Conservation (phyloP, 2,888 invertebrate genomes). For the Leptinotarsa peninsularis region DNA sequence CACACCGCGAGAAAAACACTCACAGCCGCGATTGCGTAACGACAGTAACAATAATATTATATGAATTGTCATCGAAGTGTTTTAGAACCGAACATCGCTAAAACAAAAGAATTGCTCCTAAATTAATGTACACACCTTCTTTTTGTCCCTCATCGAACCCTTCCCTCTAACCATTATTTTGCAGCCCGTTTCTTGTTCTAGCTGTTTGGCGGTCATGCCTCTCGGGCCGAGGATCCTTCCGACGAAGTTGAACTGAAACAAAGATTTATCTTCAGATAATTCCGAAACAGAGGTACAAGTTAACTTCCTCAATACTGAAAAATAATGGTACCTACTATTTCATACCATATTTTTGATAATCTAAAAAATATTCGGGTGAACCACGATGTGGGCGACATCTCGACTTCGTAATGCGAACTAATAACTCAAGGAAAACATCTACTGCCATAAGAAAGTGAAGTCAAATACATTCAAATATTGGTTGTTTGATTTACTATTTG, state of each 20-base stretch:
- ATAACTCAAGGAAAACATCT: no score
- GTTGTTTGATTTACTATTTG: no score
- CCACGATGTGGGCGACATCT: no score
- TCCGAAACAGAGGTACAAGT: no score
- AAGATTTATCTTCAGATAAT: constrained; percentile 40
- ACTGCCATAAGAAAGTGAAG: no score
- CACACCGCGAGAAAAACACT: constrained; percentile 10
- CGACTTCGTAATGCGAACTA: no score
- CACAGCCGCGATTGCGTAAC: constrained; percentile 15
- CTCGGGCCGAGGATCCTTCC: constrained; percentile 99
- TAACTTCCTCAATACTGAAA: no score
- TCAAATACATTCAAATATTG: no score
- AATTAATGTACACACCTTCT: constrained; percentile 83
- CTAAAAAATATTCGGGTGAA: no score
- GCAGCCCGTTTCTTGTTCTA: constrained; percentile 99
- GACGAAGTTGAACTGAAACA: constrained; percentile 99
- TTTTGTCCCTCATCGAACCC: constrained; percentile 99
- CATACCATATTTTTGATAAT: no score
- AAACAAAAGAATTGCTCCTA: constrained; percentile 45
- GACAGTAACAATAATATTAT: constrained; percentile 6
- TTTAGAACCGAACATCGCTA: constrained; percentile 1
- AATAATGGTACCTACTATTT: no score
- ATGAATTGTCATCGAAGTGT: constrained; percentile 15
- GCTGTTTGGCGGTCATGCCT: constrained; percentile 99
- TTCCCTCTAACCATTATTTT: constrained; percentile 99